phyloP scores from a whole-genome alignment of 2,888 invertebrate genomes.

The Laspeyria flexula region DNA sequence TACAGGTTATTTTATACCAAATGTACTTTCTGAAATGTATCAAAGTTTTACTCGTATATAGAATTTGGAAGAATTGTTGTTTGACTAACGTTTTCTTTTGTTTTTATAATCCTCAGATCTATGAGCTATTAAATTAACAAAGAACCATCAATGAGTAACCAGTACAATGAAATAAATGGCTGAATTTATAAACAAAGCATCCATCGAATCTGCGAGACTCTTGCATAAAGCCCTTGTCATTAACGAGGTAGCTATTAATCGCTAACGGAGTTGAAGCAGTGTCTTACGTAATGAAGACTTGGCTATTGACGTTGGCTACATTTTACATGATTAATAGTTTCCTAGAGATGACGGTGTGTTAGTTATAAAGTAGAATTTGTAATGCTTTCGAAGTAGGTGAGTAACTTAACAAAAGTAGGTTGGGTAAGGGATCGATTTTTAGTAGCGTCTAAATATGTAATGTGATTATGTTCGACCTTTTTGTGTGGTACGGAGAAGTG shows the following conservation, averaged over 20 bases:
- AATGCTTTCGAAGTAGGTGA: constrained; percentile 18
- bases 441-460: constrained; percentile 8
- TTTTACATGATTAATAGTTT: constrained; percentile 42
- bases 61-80: too few species aligned
- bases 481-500: constrained; percentile 3
- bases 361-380: constrained; percentile 24
- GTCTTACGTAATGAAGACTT: constrained; percentile 30
- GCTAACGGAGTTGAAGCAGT: constrained; percentile 27
- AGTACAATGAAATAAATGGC: background rate
- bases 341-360: constrained; percentile 23
- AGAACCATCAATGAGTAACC: background rate
- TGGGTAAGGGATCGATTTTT: constrained; percentile 15
- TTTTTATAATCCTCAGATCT: too few species aligned
- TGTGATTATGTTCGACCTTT: constrained; percentile 8
- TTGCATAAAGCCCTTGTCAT: constrained; percentile 19
- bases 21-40: background rate
- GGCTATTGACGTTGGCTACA: constrained; percentile 25
- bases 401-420: constrained; percentile 3
- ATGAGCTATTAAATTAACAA: background rate
- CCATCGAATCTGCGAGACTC: constrained; percentile 6
- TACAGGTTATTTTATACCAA: background rate
- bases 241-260: constrained; percentile 31
- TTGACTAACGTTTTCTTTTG: too few species aligned
- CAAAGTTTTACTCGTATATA: too few species aligned
- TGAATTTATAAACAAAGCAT: constrained; percentile 1